Evolutionary conservation across 2,113 vertebrate species (phyloP).

Genomic region (Protobothrops mucrosquamatus): DNA sequence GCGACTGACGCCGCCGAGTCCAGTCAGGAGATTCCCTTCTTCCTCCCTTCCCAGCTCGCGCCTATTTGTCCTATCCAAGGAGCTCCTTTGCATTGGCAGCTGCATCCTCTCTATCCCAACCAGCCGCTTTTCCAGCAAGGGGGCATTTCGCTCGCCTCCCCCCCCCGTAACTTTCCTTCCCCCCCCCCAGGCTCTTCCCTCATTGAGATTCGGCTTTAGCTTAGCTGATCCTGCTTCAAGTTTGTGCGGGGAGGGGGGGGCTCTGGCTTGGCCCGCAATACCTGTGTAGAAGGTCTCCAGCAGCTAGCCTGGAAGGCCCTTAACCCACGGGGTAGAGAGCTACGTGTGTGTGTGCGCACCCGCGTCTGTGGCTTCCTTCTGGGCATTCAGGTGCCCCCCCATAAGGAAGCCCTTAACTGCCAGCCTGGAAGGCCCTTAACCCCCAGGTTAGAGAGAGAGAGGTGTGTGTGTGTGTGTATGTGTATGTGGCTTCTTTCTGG

Average conservation of each 20-base stretch:
- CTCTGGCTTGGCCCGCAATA: not conserved
- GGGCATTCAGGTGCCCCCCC: too few relatives aligned
- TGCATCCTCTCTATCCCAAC: not conserved
- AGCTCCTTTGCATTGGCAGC: not conserved
- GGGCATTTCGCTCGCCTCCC: not conserved
- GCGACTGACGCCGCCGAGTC: not conserved
- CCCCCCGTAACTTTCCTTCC: not conserved
- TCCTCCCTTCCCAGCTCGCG: not conserved
- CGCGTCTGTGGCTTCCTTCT: too few relatives aligned
- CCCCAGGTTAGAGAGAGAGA: too few relatives aligned
- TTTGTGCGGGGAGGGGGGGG: rapidly evolving
- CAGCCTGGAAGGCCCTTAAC: too few relatives aligned
- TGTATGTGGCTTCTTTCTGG: not conserved
- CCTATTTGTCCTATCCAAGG: not conserved
- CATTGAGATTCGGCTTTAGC: not conserved
- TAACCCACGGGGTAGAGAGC: too few relatives aligned
- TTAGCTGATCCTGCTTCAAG: not conserved
- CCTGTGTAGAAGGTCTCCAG: not conserved
- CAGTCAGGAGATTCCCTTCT: not conserved
- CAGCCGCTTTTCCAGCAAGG: not conserved
- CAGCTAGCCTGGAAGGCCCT: not conserved
- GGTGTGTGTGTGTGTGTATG: too few relatives aligned
- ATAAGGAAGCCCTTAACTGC: too few relatives aligned
- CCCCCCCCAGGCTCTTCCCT: not conserved
- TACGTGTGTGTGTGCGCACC: too few relatives aligned